phyloP scores from a whole-genome alignment of 2,888 invertebrate genomes.

The Ischnura elegans region DNA sequence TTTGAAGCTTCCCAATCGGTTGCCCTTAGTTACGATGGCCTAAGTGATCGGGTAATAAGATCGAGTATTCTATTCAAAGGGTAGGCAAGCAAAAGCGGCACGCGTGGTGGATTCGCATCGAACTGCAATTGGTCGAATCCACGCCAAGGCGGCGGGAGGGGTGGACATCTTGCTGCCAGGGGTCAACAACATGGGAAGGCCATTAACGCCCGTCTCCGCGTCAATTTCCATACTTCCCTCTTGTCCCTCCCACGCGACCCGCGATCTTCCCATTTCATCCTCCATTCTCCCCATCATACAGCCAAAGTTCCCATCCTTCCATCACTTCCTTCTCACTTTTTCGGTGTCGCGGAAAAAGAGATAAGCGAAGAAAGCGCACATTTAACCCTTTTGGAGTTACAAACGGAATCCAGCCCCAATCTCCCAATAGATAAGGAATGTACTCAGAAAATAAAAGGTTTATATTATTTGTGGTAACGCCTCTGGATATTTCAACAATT shows the following conservation, averaged over 20 bases:
- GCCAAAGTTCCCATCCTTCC: background rate
- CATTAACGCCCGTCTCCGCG: conserved; percentile 20
- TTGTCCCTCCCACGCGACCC: background rate
- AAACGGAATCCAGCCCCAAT: too few relatives aligned
- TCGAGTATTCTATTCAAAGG: background rate
- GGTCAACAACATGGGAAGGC: conserved; percentile 31
- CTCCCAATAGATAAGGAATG: too few relatives aligned
- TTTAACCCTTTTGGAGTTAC: too few relatives aligned
- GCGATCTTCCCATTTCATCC: too few relatives aligned
- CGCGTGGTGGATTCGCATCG: background rate
- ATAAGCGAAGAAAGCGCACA: too few relatives aligned
- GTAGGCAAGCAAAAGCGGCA: background rate
- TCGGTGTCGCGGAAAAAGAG: too few relatives aligned
- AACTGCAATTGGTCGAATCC: background rate
- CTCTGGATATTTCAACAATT: too few relatives aligned
- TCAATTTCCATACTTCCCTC: conserved; percentile 21
- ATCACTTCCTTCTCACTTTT: background rate
- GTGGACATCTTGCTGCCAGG: background rate
- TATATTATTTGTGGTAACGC: too few relatives aligned
- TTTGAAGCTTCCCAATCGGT: too few relatives aligned
- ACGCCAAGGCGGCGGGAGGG: background rate
- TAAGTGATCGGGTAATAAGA: background rate
- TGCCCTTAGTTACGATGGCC: too few relatives aligned
- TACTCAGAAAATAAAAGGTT: too few relatives aligned
- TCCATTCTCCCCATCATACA: background rate